Evolutionary conservation across 2,113 vertebrate species (phyloP), one percentile per base, ranked within the genome.

Genomic region (Vombatus ursinus): DNA sequence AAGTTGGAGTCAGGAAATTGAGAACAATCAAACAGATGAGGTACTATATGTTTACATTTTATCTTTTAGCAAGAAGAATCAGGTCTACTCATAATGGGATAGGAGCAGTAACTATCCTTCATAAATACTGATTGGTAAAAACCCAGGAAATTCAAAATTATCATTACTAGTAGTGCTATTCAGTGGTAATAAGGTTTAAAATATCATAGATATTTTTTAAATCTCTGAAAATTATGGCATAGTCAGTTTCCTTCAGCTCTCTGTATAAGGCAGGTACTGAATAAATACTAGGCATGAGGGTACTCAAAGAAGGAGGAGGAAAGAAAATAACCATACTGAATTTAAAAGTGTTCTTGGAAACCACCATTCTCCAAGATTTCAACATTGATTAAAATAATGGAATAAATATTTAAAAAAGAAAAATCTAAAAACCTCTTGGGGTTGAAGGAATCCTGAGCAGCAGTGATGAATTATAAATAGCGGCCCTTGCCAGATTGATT

Each of bases 351-450:
- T 91, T 94, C 95, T 95, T 98, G 97, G 98, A 97, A 98, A 97
- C 95, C 90, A 97, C 96, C 96, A 96, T 95, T 95, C 91, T 91
- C 28, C 52, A 96, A 96, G 44, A 95, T 95, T 89, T 97, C 90
- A 96, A 93, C 57, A 91, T 90, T 96, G 95, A 96, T 91, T 94
- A 92, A 96, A 96, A 96, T 77, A 61, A 95, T 92, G 28, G 89
- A 95, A 93, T 97, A 97, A 97, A 98, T 95, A 96, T 96, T 97
- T 97, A 94, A 93, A 96, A 94, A 95, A 93, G 90, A 95, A 97
- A 61, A 96, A 96, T 95, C 49, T 53, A 48, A 89, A 95, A 94
- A 90, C 84, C 91, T 96, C 48, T 93, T 95, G 97, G 95, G 94
- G 68, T 93, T 96, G 94, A 94, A 97, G 91, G 97, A 97, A 97